Percentiles rank a stretch among this genome's conserved stretches.
Conservation (phyloP, 2,888 invertebrate species). For the Drosophila atripex region DNA sequence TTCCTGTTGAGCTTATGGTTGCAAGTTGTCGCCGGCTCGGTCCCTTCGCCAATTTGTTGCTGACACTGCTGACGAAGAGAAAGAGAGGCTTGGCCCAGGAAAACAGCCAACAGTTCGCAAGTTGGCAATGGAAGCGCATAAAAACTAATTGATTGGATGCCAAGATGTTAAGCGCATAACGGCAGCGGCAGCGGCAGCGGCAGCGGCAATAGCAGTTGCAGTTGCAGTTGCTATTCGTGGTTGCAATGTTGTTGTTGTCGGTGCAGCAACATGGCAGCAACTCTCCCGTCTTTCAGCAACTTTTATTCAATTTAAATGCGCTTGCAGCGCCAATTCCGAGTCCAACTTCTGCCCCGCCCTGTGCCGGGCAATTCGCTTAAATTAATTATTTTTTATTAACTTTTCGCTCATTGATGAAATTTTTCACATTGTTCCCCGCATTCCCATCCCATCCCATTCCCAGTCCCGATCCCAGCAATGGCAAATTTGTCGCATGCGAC, state of each 20-base stretch:
- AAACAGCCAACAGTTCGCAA: constrained; percentile 30
- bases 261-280: constrained; percentile 38
- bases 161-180: constrained; percentile 76
- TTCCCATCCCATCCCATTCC: constrained; percentile 21
- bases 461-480: constrained; percentile 1
- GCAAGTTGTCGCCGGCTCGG: constrained; percentile 53
- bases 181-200: constrained; percentile 62
- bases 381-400: constrained; percentile 80
- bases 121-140: constrained; percentile 74
- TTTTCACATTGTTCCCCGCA: constrained; percentile 69
- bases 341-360: constrained; percentile 29
- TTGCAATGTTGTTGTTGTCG: constrained; percentile 25
- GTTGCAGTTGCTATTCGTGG: constrained; percentile 17
- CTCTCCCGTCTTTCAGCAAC: constrained; percentile 57
- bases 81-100: constrained; percentile 66
- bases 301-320: constrained; percentile 77
- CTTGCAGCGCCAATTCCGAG: constrained; percentile 61
- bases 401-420: constrained; percentile 78
- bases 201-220: constrained; percentile 49
- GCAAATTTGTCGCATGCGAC: constrained; percentile 76
- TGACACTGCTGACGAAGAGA: constrained; percentile 60
- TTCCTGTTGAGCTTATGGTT: constrained; percentile 31
- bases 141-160: constrained; percentile 80
- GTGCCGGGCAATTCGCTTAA: constrained; percentile 56
- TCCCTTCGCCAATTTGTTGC: constrained; percentile 78